phyloP scores from a whole-genome alignment of 1,140 invertebrate species.

The Drosophila sechellia region DNA sequence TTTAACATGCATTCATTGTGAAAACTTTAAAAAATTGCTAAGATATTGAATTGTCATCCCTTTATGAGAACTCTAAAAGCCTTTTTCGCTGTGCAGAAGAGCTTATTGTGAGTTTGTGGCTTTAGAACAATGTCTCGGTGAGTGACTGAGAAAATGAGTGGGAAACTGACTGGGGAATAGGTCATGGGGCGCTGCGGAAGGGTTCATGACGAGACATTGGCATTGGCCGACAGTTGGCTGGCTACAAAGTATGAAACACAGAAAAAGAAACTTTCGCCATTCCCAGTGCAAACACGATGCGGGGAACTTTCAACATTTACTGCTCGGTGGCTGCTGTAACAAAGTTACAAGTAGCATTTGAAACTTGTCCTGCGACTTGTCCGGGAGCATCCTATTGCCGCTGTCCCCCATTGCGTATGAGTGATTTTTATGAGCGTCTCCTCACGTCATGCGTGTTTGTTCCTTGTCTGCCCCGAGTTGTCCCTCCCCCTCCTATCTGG shows the following conservation, averaged over 20 bases:
- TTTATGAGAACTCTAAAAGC: too few relatives aligned
- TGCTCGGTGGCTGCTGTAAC: slow-evolving; percentile 44
- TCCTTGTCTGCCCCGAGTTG: slow-evolving; percentile 26
- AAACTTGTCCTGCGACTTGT: slow-evolving; percentile 63
- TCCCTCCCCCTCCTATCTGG: background rate
- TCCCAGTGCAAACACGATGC: slow-evolving; percentile 42
- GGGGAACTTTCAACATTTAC: slow-evolving; percentile 66
- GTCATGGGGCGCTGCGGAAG: background rate
- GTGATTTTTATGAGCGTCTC: slow-evolving; percentile 70
- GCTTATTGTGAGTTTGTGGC: slow-evolving; percentile 35
- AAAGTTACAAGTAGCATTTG: slow-evolving; percentile 82
- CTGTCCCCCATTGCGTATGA: slow-evolving; percentile 66
- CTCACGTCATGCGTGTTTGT: slow-evolving; percentile 37
- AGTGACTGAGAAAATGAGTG: slow-evolving; percentile 48
- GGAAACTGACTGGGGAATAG: slow-evolving; percentile 9
- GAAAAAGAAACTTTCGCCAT: slow-evolving; percentile 57
- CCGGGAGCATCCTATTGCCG: slow-evolving; percentile 29
- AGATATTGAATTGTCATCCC: too few relatives aligned
- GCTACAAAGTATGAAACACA: slow-evolving; percentile 46
- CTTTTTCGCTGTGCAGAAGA: slow-evolving; percentile 12
- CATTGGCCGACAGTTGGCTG: slow-evolving; percentile 46
- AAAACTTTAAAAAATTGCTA: too few relatives aligned
- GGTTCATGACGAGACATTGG: slow-evolving; percentile 43
- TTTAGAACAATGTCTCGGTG: slow-evolving; percentile 31
- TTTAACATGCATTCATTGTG: too few relatives aligned